Percentiles rank a stretch among this genome's conserved stretches.
These are phyloP conservation scores for Dendronephthya gigantea DNA, from an alignment of 64 coral and sea anemone species.

Conservation along the genomic window DNA sequence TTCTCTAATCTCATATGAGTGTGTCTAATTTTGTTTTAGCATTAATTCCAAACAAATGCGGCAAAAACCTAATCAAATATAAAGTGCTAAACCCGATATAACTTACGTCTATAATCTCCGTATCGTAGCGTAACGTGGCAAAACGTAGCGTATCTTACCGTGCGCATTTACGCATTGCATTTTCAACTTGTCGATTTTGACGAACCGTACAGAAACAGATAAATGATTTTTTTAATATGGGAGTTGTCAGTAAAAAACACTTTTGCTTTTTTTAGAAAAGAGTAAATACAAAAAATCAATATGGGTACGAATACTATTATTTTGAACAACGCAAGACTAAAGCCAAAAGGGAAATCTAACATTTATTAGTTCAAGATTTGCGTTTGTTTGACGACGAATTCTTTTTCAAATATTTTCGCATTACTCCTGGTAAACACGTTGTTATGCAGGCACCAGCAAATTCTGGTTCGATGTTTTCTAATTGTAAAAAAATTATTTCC, in stretches of 20 bases:
- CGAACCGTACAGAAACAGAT: not conserved
- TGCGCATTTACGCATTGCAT: not conserved
- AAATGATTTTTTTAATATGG: not conserved
- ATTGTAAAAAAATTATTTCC: not conserved
- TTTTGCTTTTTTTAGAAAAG: not conserved
- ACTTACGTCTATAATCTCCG: no score
- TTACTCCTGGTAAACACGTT: slow-evolving; percentile 4
- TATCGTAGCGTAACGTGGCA: not conserved
- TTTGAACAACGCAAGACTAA: not conserved
- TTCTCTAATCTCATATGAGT: no score
- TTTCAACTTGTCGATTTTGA: not conserved
- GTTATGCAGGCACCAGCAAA: not conserved
- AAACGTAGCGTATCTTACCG: not conserved
- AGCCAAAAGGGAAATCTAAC: not conserved
- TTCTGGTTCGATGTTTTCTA: not conserved
- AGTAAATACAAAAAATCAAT: not conserved
- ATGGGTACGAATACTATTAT: not conserved
- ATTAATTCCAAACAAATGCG: no score
- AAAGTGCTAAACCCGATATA: no score
- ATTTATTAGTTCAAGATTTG: not conserved
- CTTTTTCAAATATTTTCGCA: slow-evolving; percentile 2
- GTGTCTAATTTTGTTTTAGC: no score
- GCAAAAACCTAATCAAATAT: no score
- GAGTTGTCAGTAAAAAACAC: not conserved
- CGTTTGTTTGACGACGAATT: not conserved